phyloP scores from a whole-genome alignment of 2,797 vertebrate species.

The Gallinago solitaria region DNA sequence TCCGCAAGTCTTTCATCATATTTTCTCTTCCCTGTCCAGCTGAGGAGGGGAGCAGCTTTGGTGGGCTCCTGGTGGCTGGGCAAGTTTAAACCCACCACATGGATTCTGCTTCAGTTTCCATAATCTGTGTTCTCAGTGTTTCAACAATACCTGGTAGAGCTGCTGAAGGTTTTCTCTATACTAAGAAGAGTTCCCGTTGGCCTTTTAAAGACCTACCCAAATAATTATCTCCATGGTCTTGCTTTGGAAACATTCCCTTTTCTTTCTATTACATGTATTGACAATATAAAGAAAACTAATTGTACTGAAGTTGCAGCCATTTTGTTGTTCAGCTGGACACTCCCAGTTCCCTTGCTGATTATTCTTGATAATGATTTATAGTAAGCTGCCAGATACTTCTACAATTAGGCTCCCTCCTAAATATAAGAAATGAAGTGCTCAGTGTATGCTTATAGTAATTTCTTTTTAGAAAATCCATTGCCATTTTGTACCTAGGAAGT shows the following conservation, averaged over 20 bases:
- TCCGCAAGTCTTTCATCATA: accelerated
- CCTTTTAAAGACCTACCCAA: background rate
- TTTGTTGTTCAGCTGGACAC: background rate
- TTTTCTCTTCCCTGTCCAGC: background rate
- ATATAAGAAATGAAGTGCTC: background rate
- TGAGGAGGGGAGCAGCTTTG: background rate
- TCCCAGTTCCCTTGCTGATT: background rate
- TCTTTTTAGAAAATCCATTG: background rate
- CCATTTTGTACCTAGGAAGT: background rate
- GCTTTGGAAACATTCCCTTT: background rate
- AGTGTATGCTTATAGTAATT: background rate
- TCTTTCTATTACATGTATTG: background rate
- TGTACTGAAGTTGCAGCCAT: background rate
- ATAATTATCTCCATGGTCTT: background rate
- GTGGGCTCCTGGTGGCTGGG: background rate
- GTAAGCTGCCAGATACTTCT: background rate
- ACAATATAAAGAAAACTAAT: background rate
- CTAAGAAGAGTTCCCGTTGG: background rate
- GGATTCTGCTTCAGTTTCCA: background rate
- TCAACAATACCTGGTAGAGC: background rate
- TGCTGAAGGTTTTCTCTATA: background rate
- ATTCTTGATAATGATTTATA: background rate
- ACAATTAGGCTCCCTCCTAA: background rate
- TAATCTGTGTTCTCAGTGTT: background rate
- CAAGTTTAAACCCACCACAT: background rate